These are phyloP conservation scores for Enteromius radiatus DNA, from an alignment of 2,797 vertebrate genomes.

Conservation along the genomic window DNA sequence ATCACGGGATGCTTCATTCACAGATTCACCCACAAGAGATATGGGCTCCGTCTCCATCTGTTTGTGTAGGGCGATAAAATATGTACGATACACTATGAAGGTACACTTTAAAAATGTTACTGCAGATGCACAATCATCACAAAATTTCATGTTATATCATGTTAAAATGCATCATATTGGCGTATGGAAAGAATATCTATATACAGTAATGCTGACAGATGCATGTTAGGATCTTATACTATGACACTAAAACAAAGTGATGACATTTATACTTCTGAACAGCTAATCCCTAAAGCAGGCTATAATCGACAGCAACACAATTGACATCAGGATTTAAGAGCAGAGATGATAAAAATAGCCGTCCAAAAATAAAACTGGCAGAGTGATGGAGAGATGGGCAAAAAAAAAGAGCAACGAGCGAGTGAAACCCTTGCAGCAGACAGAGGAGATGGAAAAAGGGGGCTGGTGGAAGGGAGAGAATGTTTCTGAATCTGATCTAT, in stretches of 20 bases:
- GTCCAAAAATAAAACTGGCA: slow-evolving; percentile 38
- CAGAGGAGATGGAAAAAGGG: slow-evolving; percentile 26
- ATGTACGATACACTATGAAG: neutral
- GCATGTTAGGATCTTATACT: neutral
- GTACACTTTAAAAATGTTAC: neutral
- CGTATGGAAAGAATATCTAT: neutral
- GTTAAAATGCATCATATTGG: neutral
- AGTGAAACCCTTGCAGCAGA: neutral
- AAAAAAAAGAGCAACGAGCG: neutral
- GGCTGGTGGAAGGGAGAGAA: slow-evolving; percentile 23
- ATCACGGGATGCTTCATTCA: slow-evolving; percentile 61
- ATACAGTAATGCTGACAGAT: neutral
- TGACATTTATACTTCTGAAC: slow-evolving; percentile 18
- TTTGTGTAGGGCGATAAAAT: slow-evolving; percentile 40
- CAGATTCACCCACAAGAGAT: slow-evolving; percentile 69
- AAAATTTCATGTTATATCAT: neutral
- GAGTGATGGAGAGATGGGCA: slow-evolving; percentile 18
- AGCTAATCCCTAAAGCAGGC: slow-evolving; percentile 15
- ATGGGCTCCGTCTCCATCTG: slow-evolving; percentile 84
- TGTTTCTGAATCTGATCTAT: slow-evolving; percentile 37
- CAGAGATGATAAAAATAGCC: neutral
- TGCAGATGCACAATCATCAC: neutral
- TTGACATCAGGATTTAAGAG: slow-evolving; percentile 5
- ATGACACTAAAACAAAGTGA: neutral
- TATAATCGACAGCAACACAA: neutral